These are phyloP conservation scores for Embidobia sp. DNA, from an alignment of 2,888 invertebrate genomes.

Conservation along the genomic window DNA sequence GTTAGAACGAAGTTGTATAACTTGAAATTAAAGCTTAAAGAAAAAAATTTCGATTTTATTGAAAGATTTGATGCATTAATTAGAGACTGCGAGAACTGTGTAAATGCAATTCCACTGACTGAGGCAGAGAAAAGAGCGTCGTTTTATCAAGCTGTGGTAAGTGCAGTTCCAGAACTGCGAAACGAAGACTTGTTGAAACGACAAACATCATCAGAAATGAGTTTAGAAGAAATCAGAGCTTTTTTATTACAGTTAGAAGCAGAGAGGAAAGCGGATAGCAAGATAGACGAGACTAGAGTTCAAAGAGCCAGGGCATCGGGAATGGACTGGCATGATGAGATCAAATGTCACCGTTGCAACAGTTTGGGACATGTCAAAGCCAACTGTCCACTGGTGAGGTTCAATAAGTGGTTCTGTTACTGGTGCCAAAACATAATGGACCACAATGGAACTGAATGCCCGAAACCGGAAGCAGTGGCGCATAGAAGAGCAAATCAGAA, in stretches of 20 bases:
- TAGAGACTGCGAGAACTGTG: slow-evolving; percentile 50
- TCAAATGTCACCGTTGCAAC: not conserved
- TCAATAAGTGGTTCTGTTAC: slow-evolving; percentile 54
- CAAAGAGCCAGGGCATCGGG: slow-evolving; percentile 1
- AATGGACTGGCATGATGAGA: not conserved
- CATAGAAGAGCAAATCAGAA: no score
- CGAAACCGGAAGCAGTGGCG: no score
- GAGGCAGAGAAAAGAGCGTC: slow-evolving; percentile 54
- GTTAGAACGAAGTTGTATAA: slow-evolving; percentile 50
- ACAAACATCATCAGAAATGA: slow-evolving; percentile 34
- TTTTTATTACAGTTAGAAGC: slow-evolving; percentile 46
- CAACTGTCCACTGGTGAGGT: not conserved
- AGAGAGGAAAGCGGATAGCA: not conserved
- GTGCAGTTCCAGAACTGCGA: slow-evolving; percentile 27
- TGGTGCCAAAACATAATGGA: slow-evolving; percentile 30
- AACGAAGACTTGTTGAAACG: slow-evolving; percentile 35
- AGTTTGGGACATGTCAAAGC: not conserved
- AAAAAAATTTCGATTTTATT: slow-evolving; percentile 37
- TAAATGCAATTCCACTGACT: slow-evolving; percentile 28
- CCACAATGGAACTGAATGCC: no score
- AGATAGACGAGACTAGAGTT: slow-evolving; percentile 23
- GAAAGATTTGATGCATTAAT: slow-evolving; percentile 54
- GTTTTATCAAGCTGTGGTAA: slow-evolving; percentile 45
- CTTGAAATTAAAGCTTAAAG: slow-evolving; percentile 37
- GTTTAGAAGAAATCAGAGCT: slow-evolving; percentile 51